phyloP scores from a whole-genome alignment of 2,113 vertebrate genomes.

The Ramphastos sulfuratus region DNA sequence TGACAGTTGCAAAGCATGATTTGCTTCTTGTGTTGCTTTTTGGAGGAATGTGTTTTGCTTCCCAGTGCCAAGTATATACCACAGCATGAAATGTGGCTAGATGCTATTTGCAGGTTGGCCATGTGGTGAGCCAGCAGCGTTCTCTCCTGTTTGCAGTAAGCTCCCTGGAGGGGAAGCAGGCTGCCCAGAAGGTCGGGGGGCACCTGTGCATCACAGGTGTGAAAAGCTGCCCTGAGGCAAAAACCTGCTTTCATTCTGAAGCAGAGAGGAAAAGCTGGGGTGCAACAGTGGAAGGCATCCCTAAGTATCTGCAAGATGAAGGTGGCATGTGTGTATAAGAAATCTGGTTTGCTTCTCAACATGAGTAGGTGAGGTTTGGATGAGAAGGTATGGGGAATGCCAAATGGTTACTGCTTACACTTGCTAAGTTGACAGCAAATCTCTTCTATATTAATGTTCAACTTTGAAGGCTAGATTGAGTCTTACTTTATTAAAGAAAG shows the following conservation, averaged over 20 bases:
- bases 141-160: not conserved
- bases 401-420: constrained; percentile 66
- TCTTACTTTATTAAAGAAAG: constrained; percentile 71
- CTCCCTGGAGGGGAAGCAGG: not conserved
- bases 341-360: constrained; percentile 22
- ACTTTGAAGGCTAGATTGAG: constrained; percentile 66
- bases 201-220: not conserved
- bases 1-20: not conserved
- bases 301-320: not conserved
- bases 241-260: constrained; percentile 35
- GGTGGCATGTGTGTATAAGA: not conserved
- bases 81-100: not conserved
- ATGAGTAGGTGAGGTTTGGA: constrained; percentile 42
- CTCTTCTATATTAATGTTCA: constrained; percentile 70
- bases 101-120: not conserved
- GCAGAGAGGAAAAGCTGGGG: not conserved
- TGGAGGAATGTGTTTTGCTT: not conserved
- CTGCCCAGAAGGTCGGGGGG: not conserved
- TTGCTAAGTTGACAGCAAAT: constrained; percentile 66
- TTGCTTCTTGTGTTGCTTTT: not conserved
- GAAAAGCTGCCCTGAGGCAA: constrained; percentile 38
- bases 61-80: not conserved
- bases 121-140: rapidly evolving
- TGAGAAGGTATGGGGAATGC: constrained; percentile 67
- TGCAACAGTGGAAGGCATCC: not conserved